phyloP scores from a whole-genome alignment of 2,113 vertebrate species.

The Xerus inauris region DNA sequence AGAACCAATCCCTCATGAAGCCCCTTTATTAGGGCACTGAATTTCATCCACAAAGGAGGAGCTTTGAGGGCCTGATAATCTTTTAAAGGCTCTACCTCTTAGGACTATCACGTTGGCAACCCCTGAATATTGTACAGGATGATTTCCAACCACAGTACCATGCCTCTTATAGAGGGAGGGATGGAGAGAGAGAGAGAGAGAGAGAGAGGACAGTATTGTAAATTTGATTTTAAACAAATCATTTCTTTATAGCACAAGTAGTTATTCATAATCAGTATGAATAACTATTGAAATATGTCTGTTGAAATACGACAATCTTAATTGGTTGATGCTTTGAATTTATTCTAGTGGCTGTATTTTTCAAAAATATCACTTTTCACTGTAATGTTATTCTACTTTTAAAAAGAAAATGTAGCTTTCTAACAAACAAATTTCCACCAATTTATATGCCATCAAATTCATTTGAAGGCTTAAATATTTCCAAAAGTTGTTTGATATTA shows the following conservation, averaged over 20 bases:
- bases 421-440: neutral
- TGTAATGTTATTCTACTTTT: neutral
- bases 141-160: neutral
- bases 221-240: neutral
- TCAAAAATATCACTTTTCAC: neutral
- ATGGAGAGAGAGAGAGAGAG: no score
- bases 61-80: fast-evolving
- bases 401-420: neutral
- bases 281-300: no score
- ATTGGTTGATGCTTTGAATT: neutral
- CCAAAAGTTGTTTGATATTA: neutral
- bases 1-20: no score
- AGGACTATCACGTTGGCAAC: neutral
- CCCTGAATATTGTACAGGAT: neutral
- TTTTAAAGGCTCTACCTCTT: neutral
- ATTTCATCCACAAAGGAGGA: no score
- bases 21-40: neutral
- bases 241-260: neutral
- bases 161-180: neutral
- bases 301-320: neutral
- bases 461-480: neutral
- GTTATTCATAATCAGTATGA: neutral
- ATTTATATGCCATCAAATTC: neutral
- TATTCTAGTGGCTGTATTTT: neutral
- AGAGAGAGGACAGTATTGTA: neutral